Percentiles rank a stretch among this genome's conserved stretches.
These are phyloP conservation scores for Oncorhynchus clarkii DNA, from an alignment of 2,113 vertebrate species.

Conservation along the genomic window DNA sequence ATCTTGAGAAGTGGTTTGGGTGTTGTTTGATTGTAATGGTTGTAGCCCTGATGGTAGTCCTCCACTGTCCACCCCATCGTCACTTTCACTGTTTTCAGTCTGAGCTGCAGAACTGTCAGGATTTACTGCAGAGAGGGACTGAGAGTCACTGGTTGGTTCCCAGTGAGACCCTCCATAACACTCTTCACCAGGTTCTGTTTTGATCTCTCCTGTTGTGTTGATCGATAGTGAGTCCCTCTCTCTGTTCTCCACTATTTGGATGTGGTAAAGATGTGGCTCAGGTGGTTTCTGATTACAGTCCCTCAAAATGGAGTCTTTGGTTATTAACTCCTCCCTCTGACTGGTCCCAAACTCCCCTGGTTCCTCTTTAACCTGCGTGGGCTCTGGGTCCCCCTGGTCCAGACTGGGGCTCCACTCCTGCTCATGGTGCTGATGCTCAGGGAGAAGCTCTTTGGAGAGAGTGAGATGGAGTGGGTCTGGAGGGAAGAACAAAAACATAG, in stretches of 20 bases:
- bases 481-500: conserved; percentile 16
- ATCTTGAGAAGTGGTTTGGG: not conserved
- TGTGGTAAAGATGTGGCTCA: not conserved
- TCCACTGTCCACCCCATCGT: not conserved
- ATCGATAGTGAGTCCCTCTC: not conserved
- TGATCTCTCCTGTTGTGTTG: not conserved
- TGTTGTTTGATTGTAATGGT: not conserved
- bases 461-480: conserved; percentile 39
- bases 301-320: not conserved
- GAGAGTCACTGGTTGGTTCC: not conserved
- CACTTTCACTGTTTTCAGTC: not conserved
- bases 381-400: conserved; percentile 9
- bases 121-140: not conserved
- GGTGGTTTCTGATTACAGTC: not conserved
- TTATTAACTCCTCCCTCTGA: not conserved
- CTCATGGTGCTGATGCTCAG: conserved; percentile 21
- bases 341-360: not conserved
- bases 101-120: not conserved
- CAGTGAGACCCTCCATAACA: not conserved
- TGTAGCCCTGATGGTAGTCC: not conserved
- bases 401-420: conserved; percentile 24
- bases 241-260: not conserved
- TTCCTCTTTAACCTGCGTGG: conserved; percentile 55
- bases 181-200: not conserved
- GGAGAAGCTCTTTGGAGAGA: conserved; percentile 13